These are phyloP conservation scores for Orussus abietinus DNA, from an alignment of 1,140 invertebrate genomes.

Conservation along the genomic window DNA sequence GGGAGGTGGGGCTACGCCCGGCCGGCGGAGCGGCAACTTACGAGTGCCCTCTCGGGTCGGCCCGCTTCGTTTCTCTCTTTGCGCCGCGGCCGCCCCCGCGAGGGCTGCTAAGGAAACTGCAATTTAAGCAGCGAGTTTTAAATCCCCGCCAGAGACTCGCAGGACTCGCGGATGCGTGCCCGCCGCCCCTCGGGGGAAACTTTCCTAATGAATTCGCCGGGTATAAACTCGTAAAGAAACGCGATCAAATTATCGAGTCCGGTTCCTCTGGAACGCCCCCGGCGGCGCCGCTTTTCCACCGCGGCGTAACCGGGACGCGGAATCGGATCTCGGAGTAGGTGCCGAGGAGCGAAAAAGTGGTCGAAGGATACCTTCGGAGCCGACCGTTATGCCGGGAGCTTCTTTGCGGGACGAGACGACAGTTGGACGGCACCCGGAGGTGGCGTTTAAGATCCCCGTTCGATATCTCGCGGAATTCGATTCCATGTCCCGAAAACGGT, in stretches of 20 bases:
- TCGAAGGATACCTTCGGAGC: too few species aligned
- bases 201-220: conserved; percentile 26
- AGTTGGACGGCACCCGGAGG: conserved; percentile 21
- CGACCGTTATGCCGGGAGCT: conserved; percentile 2
- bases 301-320: conserved; percentile 1
- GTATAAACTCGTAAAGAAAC: conserved; percentile 22
- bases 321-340: conserved; percentile 1
- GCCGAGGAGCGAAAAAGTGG: conserved; percentile 11
- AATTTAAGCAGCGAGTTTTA: conserved; percentile 34
- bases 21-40: too few species aligned
- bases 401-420: conserved; percentile 19
- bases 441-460: conserved; percentile 26
- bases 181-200: conserved; percentile 18
- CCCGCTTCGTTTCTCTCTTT: too few species aligned
- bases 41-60: too few species aligned
- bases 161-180: conserved; percentile 20
- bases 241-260: too few species aligned
- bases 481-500: conserved; percentile 10
- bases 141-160: conserved; percentile 26
- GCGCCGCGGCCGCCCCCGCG: too few species aligned
- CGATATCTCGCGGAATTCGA: conserved; percentile 24
- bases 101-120: conserved; percentile 28
- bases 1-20: conserved; percentile 10
- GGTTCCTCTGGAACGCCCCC: too few species aligned
- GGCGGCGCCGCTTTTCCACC: conserved; percentile 10